Evolutionary conservation across 1,140 invertebrate genomes (phyloP).

Genomic region (Oreohelix idahoensis): DNA sequence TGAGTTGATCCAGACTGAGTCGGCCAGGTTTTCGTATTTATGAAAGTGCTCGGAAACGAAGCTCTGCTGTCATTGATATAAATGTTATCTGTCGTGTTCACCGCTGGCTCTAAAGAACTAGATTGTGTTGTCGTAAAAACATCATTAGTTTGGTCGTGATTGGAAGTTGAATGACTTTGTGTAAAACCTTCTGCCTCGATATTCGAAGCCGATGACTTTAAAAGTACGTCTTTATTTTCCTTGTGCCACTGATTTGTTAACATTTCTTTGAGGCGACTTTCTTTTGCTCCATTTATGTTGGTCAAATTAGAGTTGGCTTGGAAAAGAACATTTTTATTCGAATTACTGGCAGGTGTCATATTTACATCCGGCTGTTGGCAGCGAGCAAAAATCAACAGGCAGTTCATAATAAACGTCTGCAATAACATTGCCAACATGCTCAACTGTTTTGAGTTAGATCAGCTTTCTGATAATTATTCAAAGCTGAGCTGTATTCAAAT

Average conservation of each 20-base stretch:
- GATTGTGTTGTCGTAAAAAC: too few species aligned
- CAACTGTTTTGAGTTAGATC: neutral
- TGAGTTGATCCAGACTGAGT: too few species aligned
- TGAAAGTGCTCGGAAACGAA: too few species aligned
- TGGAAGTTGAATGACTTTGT: too few species aligned
- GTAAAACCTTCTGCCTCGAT: too few species aligned
- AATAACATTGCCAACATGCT: neutral
- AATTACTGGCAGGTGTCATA: neutral
- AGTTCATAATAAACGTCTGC: neutral
- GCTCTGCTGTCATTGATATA: too few species aligned
- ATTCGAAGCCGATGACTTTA: neutral
- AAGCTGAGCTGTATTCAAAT: too few species aligned
- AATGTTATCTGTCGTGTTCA: too few species aligned
- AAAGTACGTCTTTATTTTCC: neutral
- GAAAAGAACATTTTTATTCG: neutral
- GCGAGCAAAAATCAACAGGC: neutral
- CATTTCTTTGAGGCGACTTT: neutral
- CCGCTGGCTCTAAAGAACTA: too few species aligned
- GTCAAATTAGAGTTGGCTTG: neutral
- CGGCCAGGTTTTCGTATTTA: too few species aligned
- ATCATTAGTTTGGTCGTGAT: too few species aligned
- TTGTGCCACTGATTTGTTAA: neutral
- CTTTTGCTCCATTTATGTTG: neutral
- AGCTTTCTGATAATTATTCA: too few species aligned
- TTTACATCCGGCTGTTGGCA: neutral